These are phyloP conservation scores for Atherinosoma microstoma DNA, from an alignment of 2,797 vertebrate genomes.

Conservation along the genomic window DNA sequence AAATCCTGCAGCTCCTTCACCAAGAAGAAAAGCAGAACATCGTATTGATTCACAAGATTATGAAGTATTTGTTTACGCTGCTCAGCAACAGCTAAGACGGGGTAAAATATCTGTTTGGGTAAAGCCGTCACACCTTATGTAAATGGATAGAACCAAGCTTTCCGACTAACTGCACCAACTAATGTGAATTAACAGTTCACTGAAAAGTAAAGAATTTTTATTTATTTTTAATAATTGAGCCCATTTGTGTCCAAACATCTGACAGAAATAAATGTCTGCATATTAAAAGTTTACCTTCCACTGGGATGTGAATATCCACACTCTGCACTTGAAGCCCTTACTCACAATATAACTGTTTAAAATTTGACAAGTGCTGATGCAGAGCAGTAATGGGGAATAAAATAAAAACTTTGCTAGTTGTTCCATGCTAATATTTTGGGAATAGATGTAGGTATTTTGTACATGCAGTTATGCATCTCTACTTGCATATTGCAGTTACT, in stretches of 20 bases:
- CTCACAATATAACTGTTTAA: no score
- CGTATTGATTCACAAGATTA: background rate
- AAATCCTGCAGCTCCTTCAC: slow-evolving; percentile 90
- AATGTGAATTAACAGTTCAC: background rate
- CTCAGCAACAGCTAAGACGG: background rate
- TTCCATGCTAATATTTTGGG: background rate
- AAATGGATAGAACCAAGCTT: background rate
- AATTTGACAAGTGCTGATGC: no score
- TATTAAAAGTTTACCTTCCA: background rate
- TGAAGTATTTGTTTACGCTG: background rate
- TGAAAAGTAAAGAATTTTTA: no score
- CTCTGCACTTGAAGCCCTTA: background rate
- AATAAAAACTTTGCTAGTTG: background rate
- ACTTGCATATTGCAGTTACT: background rate
- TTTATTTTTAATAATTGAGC: background rate
- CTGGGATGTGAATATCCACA: background rate
- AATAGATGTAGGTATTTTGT: background rate
- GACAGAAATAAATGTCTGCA: background rate
- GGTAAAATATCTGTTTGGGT: background rate
- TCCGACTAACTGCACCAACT: background rate
- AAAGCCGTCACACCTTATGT: background rate
- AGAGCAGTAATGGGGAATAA: no score
- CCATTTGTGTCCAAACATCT: background rate
- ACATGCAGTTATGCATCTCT: background rate
- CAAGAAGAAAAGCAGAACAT: background rate